Base-by-base conservation (phyloP, 1,140 invertebrate genomes). In the Watersipora subatra region DNA sequence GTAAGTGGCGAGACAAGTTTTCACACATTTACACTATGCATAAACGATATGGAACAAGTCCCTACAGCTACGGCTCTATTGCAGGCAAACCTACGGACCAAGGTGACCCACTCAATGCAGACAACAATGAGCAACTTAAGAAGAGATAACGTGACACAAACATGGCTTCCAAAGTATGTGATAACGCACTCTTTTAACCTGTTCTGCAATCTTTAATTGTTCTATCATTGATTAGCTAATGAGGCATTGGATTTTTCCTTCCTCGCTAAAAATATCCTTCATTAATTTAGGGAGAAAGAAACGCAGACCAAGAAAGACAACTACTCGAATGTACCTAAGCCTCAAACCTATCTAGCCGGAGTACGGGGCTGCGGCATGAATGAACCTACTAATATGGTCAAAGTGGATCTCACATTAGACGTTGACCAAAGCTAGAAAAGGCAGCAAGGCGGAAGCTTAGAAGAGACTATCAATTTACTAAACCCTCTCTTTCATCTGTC, bases 1-100 rank as follows among this genome's bases (percentile, higher is more conserved):
- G 87, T 88, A 78, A 63, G 71, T 62, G n/a, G n/a, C n/a, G n/a
- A n/a, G n/a, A n/a, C n/a, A 22, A 34, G 2, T 19, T 2, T 2
- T n/a, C n/a, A 3, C 20, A 20, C 28, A 46, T 22, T 58, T n/a
- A n/a, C n/a, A n/a, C n/a, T n/a, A n/a, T n/a, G n/a, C n/a, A n/a
- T n/a, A 55, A 56, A 64, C n/a, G 19, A n/a, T 55, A 63, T 55
- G 7, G 7, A 15, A 57, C 62, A 46, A 17, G n/a, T 15, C 62
- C 28, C 12, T 46, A 46, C n/a, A 46, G n/a, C 7, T 46, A 46
- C 7, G 34, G 7, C 7, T 46, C 22, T 26, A 59, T 72, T 74
- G 57, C 69, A 81, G 79, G 73, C 79, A 3, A 81, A 81, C 66
- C 65, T 81, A 61, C 67, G 80, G 34, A 77, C 70, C 15, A 77